A percentile compares a stretch with the other conserved stretches of the same genome.
These are phyloP conservation scores for Protaetia brevitarsis DNA, from an alignment of 1,140 invertebrate genomes.

Conservation along the genomic window DNA sequence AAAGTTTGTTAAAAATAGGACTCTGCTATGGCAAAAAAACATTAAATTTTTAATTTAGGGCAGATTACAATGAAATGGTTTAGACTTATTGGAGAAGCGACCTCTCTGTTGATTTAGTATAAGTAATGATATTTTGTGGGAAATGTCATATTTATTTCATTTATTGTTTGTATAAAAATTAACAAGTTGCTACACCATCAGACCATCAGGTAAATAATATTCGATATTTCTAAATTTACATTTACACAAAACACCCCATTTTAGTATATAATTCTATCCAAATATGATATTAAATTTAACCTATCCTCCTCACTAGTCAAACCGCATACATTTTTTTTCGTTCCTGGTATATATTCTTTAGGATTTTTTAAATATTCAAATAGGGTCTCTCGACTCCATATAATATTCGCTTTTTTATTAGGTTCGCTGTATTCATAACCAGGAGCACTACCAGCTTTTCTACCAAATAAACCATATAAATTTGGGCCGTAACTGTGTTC, in stretches of 20 bases:
- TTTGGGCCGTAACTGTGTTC: slow-evolving; percentile 90
- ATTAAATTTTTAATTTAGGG: too few species aligned
- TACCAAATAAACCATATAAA: slow-evolving; percentile 77
- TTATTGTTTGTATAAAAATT: too few species aligned
- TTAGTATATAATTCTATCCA: slow-evolving; percentile 32
- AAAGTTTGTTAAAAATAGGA: too few species aligned
- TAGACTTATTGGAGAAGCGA: too few species aligned
- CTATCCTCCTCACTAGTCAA: slow-evolving; percentile 74
- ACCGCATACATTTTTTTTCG: slow-evolving; percentile 82
- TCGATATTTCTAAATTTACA: too few species aligned
- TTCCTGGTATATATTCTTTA: slow-evolving; percentile 78
- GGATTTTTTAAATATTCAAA: slow-evolving; percentile 72
- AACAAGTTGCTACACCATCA: too few species aligned
- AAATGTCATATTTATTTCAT: too few species aligned
- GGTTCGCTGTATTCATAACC: slow-evolving; percentile 83
- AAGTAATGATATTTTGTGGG: too few species aligned
- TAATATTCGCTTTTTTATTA: slow-evolving; percentile 72
- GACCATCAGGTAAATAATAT: too few species aligned
- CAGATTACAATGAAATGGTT: too few species aligned
- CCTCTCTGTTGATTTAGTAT: too few species aligned
- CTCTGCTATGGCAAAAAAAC: too few species aligned
- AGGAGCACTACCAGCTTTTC: slow-evolving; percentile 77
- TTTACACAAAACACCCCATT: not conserved
- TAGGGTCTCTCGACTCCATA: slow-evolving; percentile 64
- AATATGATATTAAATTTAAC: slow-evolving; percentile 71